Conservation (phyloP, 2,797 vertebrate species). For the Ambastaia sidthimunki region DNA sequence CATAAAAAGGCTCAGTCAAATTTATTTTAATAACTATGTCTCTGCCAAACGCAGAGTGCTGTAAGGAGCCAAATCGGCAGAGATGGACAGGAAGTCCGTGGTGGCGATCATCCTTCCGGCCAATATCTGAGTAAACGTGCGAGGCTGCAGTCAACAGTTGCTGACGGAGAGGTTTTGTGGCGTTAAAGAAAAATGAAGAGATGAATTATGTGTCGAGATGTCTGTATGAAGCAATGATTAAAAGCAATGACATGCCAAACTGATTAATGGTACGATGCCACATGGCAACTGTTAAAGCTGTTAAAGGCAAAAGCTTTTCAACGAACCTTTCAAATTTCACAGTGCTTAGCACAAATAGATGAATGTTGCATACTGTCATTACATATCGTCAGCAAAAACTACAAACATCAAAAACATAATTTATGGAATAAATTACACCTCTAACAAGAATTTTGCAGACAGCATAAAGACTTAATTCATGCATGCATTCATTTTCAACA, state of each 20-base stretch:
- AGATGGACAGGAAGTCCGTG: conserved; percentile 52
- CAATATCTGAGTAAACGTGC: conserved; percentile 35
- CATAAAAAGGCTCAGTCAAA: conserved; percentile 50
- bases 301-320: background rate
- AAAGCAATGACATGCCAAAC: conserved; percentile 36
- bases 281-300: background rate
- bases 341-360: background rate
- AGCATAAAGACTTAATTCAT: background rate
- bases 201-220: conserved; percentile 43
- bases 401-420: background rate
- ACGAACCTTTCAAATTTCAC: conserved; percentile 9
- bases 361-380: background rate
- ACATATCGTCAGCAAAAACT: background rate
- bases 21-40: conserved; percentile 49
- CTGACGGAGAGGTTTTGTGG: conserved; percentile 49
- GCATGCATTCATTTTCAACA: background rate
- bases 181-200: conserved; percentile 39
- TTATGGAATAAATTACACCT: background rate
- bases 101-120: conserved; percentile 28
- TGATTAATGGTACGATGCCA: conserved; percentile 50
- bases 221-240: conserved; percentile 33
- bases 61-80: conserved; percentile 41
- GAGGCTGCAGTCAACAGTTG: conserved; percentile 50
- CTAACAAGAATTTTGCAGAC: background rate
- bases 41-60: conserved; percentile 39